phyloP scores from a whole-genome alignment of 1,140 invertebrate genomes.

The Streblospio benedicti region DNA sequence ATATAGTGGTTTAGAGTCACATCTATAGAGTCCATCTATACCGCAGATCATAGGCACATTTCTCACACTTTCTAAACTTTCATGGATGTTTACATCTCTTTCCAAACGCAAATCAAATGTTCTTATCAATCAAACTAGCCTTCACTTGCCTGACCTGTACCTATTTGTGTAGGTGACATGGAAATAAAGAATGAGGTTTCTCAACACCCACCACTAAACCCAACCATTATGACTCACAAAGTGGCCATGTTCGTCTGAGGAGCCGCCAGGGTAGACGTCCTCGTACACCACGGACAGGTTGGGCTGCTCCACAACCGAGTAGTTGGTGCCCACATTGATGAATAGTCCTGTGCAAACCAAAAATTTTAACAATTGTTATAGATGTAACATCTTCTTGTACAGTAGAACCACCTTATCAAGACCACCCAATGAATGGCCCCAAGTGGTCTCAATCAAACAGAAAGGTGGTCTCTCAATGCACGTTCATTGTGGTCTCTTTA shows the following conservation, averaged over 20 bases:
- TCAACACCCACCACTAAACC: neutral
- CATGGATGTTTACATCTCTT: neutral
- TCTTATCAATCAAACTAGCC: neutral
- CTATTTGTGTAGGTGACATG: neutral
- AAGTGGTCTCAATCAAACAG: neutral
- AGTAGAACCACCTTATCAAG: neutral
- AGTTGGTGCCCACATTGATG: conserved; percentile 40
- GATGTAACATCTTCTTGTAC: neutral
- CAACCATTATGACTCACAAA: conserved; percentile 5
- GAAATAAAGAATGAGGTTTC: neutral
- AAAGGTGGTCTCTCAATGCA: neutral
- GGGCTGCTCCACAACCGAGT: conserved; percentile 36
- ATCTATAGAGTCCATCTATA: no score
- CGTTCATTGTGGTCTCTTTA: neutral
- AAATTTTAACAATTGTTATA: neutral
- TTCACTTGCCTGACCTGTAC: neutral
- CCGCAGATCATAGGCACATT: no score
- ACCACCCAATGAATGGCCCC: neutral
- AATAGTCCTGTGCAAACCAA: conserved; percentile 34
- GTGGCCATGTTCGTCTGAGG: conserved; percentile 8
- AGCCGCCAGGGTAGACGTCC: conserved; percentile 26
- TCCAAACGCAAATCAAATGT: neutral
- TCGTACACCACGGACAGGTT: conserved; percentile 42
- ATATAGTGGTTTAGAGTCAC: no score
- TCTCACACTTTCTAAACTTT: neutral